Evolutionary conservation across 2,888 invertebrate genomes (phyloP).

Genomic region (Chaetogeoica ovagalla): DNA sequence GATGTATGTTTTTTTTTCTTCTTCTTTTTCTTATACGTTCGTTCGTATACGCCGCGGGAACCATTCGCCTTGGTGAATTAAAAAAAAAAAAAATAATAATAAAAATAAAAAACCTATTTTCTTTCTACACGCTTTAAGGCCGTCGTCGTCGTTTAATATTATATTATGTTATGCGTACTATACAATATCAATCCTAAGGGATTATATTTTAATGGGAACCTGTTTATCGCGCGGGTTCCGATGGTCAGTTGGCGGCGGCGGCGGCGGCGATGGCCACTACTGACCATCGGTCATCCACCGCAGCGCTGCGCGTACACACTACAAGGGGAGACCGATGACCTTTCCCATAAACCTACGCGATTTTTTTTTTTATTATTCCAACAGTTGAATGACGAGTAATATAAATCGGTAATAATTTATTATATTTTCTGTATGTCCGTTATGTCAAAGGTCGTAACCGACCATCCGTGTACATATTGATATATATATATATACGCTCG

Average conservation of each 20-base stretch:
- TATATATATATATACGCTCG: too few species aligned
- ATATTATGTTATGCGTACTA: too few species aligned
- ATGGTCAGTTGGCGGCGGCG: conserved; percentile 23
- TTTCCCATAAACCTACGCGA: conserved; percentile 50
- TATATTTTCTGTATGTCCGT: conserved; percentile 42
- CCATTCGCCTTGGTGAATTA: conserved; percentile 27
- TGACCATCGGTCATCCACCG: conserved; percentile 44
- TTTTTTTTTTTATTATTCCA: conserved; percentile 27
- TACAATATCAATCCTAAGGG: conserved; percentile 32
- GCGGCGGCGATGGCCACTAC: neutral
- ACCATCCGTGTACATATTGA: neutral
- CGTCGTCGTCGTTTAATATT: neutral
- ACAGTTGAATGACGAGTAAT: conserved; percentile 43
- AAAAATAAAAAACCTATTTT: neutral
- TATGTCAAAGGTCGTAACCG: conserved; percentile 50
- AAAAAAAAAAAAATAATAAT: neutral
- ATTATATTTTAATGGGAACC: conserved; percentile 51
- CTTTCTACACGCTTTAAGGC: neutral
- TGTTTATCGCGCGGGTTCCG: conserved; percentile 44
- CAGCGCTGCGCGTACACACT: neutral
- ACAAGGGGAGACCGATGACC: conserved; percentile 48
- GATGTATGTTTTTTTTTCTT: neutral
- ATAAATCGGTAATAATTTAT: conserved; percentile 49
- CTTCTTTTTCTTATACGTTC: conserved; percentile 8
- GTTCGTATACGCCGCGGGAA: conserved; percentile 14